Evolutionary conservation across 2,888 invertebrate species (phyloP).

Genomic region (Colletes collaris): DNA sequence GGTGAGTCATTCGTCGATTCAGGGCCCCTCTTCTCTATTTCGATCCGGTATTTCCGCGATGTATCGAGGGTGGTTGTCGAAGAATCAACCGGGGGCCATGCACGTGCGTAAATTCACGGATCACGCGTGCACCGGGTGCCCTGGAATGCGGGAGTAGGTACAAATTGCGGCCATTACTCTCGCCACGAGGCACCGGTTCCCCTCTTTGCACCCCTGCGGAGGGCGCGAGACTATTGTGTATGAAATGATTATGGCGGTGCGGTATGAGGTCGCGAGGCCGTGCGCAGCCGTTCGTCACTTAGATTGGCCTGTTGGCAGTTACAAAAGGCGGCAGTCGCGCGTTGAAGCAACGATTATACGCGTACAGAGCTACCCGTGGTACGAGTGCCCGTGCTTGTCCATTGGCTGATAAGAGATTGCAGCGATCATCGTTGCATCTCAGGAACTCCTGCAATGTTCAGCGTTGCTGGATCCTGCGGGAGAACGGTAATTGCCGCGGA

Average conservation of each 20-base stretch:
- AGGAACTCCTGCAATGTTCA: slow-evolving; percentile 10
- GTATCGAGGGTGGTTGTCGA: slow-evolving; percentile 28
- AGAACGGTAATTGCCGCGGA: slow-evolving; percentile 5
- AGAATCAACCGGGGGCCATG: slow-evolving; percentile 44
- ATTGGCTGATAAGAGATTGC: slow-evolving; percentile 38
- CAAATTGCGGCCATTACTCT: slow-evolving; percentile 82
- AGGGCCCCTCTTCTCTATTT: not conserved
- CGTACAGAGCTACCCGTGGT: not conserved
- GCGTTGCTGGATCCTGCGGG: slow-evolving; percentile 12
- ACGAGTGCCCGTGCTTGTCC: slow-evolving; percentile 5
- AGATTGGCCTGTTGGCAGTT: slow-evolving; percentile 79
- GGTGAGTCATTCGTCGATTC: no score
- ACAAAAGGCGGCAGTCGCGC: slow-evolving; percentile 70
- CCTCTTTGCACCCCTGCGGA: slow-evolving; percentile 47
- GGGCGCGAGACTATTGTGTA: slow-evolving; percentile 77
- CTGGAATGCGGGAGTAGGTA: slow-evolving; percentile 76
- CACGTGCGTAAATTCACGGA: slow-evolving; percentile 74
- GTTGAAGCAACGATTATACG: slow-evolving; percentile 56
- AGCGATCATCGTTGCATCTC: slow-evolving; percentile 9
- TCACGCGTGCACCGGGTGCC: slow-evolving; percentile 71
- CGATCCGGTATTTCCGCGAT: slow-evolving; percentile 10
- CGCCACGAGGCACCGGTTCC: slow-evolving; percentile 68
- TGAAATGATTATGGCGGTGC: slow-evolving; percentile 80
- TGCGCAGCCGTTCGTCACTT: slow-evolving; percentile 79
- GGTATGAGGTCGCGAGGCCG: slow-evolving; percentile 78